These are phyloP conservation scores for Asobara japonica DNA, from an alignment of 1,140 invertebrate genomes.

Conservation along the genomic window DNA sequence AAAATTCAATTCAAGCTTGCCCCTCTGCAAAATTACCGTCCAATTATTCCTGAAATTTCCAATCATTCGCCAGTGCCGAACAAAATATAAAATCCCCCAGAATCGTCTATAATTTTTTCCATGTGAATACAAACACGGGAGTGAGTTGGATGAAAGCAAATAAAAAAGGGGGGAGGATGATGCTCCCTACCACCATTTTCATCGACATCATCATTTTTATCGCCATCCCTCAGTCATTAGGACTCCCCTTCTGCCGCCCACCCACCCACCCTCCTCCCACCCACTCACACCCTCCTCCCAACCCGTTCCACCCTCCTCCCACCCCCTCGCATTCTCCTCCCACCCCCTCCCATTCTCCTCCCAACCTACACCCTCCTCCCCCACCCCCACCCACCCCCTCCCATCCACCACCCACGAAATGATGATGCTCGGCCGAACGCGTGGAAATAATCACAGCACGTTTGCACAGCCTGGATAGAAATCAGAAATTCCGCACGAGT, in stretches of 20 bases:
- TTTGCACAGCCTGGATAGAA: constrained; percentile 28
- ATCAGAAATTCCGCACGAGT: constrained; percentile 61
- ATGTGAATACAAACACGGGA: too few species aligned
- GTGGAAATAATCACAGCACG: constrained; percentile 56
- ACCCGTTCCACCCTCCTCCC: too few species aligned
- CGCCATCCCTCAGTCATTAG: neutral
- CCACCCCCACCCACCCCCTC: neutral
- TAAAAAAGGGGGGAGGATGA: neutral
- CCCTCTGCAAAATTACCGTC: too few species aligned
- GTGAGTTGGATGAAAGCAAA: too few species aligned
- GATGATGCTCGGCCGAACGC: constrained; percentile 27
- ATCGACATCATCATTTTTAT: constrained; percentile 1
- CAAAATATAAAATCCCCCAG: constrained; percentile 3
- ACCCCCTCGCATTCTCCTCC: too few species aligned
- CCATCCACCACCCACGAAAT: neutral
- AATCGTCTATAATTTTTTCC: too few species aligned
- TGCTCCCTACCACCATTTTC: neutral
- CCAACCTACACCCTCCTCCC: neutral
- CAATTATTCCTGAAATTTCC: too few species aligned
- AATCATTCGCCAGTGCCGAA: neutral
- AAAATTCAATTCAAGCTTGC: too few species aligned
- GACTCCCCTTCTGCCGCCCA: too few species aligned
- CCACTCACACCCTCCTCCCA: too few species aligned
- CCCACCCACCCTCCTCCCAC: too few species aligned
- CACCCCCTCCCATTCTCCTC: neutral